phyloP scores from a whole-genome alignment of 1,140 invertebrate genomes.

The Sminthurinus signatus region DNA sequence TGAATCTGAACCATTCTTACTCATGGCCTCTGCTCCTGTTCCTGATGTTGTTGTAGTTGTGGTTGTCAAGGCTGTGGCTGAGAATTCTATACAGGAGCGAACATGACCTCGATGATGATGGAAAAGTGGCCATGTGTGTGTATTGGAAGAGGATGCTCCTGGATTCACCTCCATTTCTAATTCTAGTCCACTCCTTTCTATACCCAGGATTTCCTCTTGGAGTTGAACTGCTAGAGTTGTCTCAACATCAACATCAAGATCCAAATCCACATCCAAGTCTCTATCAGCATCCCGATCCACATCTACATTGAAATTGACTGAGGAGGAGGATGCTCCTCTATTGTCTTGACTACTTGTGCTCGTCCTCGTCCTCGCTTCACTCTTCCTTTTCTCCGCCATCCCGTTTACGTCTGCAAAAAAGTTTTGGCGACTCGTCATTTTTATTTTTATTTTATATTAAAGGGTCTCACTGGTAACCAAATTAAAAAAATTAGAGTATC shows the following conservation, averaged over 20 bases:
- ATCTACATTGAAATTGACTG: no score
- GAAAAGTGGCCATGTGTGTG: constrained; percentile 24
- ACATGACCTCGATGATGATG: constrained; percentile 20
- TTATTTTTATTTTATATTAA: background rate
- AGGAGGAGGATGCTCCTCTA: no score
- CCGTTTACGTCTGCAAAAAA: background rate
- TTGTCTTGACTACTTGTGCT: background rate
- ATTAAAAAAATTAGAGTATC: background rate
- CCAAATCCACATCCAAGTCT: no score
- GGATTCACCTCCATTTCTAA: no score
- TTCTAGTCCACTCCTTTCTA: no score
- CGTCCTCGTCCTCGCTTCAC: background rate
- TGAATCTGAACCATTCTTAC: no score
- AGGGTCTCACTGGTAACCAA: background rate
- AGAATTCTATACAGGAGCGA: constrained; percentile 33
- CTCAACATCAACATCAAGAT: no score
- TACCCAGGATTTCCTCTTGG: no score
- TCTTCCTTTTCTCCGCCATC: background rate
- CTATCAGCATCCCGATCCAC: no score
- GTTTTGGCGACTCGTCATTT: constrained; percentile 8
- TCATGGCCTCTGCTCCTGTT: background rate
- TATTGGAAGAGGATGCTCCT: background rate
- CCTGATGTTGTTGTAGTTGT: background rate
- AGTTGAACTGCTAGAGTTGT: no score
- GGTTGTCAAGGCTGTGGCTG: background rate